phyloP scores from a whole-genome alignment of 2,888 invertebrate species.

The Gymnoscelis rufifasciata region DNA sequence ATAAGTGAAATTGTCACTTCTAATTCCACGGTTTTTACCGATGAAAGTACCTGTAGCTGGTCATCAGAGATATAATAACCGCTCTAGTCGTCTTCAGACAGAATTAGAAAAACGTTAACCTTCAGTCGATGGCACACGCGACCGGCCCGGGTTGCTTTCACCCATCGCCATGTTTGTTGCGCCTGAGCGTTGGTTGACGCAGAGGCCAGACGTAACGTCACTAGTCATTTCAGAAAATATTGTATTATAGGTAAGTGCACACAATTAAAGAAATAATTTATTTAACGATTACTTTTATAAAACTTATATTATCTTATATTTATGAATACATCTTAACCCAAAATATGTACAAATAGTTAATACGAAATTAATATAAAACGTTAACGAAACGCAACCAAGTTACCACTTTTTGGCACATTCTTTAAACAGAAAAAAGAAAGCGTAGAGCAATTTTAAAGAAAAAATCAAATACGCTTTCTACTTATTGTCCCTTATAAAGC shows the following conservation, averaged over 20 bases:
- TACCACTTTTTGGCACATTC: too few species aligned
- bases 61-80: conserved; percentile 53
- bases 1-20: conserved; percentile 44
- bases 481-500: conserved; percentile 17
- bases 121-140: conserved; percentile 57
- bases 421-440: too few species aligned
- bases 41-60: conserved; percentile 60
- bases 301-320: too few species aligned
- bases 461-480: conserved; percentile 10
- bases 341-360: too few species aligned
- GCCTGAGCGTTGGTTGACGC: conserved; percentile 28
- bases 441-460: not conserved
- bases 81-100: conserved; percentile 49
- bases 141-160: conserved; percentile 62
- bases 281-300: too few species aligned
- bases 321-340: too few species aligned
- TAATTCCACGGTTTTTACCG: conserved; percentile 61
- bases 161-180: conserved; percentile 56
- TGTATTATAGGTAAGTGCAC: too few species aligned
- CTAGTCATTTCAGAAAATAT: conserved; percentile 39
- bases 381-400: too few species aligned
- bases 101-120: conserved; percentile 74
- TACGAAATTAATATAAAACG: too few species aligned
- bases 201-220: conserved; percentile 38
- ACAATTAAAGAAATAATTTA: too few species aligned